phyloP scores from a whole-genome alignment of 1,140 invertebrate species.

The Mya arenaria region DNA sequence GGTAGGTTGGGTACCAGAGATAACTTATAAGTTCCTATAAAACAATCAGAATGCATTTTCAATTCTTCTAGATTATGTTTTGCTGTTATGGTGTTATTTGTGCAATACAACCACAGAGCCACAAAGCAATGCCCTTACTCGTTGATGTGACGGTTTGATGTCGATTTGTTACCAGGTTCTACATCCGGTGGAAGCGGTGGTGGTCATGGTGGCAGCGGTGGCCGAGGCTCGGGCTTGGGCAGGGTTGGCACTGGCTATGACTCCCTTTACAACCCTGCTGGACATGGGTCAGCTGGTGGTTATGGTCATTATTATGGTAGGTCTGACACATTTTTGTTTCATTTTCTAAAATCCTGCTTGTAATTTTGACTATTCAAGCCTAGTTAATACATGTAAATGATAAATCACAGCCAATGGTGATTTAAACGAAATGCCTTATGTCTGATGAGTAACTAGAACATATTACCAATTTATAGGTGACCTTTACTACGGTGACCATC shows the following conservation, averaged over 20 bases:
- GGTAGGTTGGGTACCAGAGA: conserved; percentile 45
- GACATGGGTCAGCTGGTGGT: conserved; percentile 68
- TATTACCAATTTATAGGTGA: conserved; percentile 37
- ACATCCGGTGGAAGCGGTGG: conserved; percentile 70
- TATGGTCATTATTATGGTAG: conserved; percentile 68
- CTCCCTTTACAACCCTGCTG: conserved; percentile 63
- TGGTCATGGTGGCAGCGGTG: conserved; percentile 74
- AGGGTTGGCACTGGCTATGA: conserved; percentile 68
- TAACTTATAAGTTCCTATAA: no score
- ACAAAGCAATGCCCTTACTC: no score
- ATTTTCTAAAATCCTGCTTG: neutral
- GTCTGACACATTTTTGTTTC: neutral
- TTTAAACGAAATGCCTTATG: no score
- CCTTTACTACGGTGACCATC: conserved; percentile 69
- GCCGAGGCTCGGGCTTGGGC: conserved; percentile 59
- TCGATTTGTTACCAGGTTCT: conserved; percentile 43
- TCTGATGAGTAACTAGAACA: no score
- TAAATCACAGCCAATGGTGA: no score
- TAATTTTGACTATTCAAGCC: neutral
- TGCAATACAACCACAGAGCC: no score
- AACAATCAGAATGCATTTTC: no score
- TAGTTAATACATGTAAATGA: no score
- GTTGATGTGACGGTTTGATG: neutral
- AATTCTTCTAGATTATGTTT: no score
- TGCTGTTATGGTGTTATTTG: no score